phyloP scores from a whole-genome alignment of 2,797 vertebrate genomes.

The Salmo trutta region DNA sequence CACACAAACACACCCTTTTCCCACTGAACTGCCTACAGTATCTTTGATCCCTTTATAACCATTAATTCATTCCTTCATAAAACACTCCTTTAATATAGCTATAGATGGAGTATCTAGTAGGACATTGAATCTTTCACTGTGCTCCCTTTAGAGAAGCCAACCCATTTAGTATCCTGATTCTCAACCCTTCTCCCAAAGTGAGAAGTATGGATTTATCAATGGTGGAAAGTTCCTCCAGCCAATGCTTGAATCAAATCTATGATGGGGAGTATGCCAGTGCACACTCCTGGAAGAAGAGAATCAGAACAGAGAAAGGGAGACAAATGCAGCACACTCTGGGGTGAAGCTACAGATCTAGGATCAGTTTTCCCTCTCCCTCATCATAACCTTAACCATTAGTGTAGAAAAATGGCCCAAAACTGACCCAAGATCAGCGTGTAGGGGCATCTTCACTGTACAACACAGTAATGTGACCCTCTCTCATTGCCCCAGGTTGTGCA shows the following conservation, averaged over 20 bases:
- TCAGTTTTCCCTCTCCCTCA: neutral
- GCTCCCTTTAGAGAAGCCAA: too few species aligned
- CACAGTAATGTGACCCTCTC: slow-evolving; percentile 3
- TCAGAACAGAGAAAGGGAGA: neutral
- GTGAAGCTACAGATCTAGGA: neutral
- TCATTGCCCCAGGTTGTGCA: slow-evolving; percentile 50
- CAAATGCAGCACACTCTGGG: neutral
- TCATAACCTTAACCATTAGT: neutral
- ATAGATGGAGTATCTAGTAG: too few species aligned
- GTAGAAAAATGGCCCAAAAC: neutral
- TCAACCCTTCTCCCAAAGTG: too few species aligned
- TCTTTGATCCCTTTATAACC: too few species aligned
- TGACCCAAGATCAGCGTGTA: neutral
- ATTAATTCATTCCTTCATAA: too few species aligned
- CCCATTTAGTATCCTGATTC: too few species aligned
- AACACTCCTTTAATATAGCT: too few species aligned
- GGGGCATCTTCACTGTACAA: neutral
- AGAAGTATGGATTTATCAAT: neutral
- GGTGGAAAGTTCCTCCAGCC: neutral
- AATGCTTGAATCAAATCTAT: neutral
- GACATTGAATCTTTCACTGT: too few species aligned
- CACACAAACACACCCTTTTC: too few species aligned
- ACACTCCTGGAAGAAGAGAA: neutral
- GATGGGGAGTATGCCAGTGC: neutral
- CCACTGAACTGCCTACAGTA: too few species aligned